Conservation (phyloP, 2,113 vertebrate species). For the Etheostoma spectabile region DNA sequence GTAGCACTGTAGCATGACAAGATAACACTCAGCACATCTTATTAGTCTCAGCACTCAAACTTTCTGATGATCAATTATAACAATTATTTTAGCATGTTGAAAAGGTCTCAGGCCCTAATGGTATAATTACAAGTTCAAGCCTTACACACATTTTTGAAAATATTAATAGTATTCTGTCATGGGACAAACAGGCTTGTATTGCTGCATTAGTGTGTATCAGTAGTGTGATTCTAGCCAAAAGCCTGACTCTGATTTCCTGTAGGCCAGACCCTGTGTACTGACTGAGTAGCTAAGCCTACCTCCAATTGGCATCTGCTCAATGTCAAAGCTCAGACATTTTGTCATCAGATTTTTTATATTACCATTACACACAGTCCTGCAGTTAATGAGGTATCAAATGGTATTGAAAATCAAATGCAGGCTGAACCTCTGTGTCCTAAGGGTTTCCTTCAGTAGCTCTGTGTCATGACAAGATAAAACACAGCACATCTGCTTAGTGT, state of each 20-base stretch:
- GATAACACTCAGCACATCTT: conserved; percentile 74
- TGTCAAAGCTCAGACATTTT: conserved; percentile 48
- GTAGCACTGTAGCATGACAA: conserved; percentile 67
- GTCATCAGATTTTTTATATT: conserved; percentile 54
- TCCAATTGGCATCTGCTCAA: conserved; percentile 40
- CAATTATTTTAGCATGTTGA: conserved; percentile 31
- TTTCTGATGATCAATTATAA: conserved; percentile 20
- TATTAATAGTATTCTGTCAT: background rate
- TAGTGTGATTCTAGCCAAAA: background rate
- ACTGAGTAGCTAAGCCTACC: background rate
- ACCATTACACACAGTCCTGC: conserved; percentile 29
- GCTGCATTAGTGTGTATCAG: background rate
- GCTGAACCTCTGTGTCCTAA: conserved; percentile 41
- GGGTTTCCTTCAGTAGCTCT: conserved; percentile 74
- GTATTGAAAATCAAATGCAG: conserved; percentile 52
- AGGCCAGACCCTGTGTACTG: conserved; percentile 3
- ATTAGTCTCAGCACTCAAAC: conserved; percentile 68
- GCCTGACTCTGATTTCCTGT: conserved; percentile 19
- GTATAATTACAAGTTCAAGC: background rate
- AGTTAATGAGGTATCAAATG: conserved; percentile 48
- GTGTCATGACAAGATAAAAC: conserved; percentile 79
- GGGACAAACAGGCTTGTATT: background rate
- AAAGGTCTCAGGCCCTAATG: background rate
- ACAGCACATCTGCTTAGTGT: conserved; percentile 79
- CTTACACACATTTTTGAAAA: background rate